phyloP scores from a whole-genome alignment of 2,797 vertebrate species.

The Falco cherrug region DNA sequence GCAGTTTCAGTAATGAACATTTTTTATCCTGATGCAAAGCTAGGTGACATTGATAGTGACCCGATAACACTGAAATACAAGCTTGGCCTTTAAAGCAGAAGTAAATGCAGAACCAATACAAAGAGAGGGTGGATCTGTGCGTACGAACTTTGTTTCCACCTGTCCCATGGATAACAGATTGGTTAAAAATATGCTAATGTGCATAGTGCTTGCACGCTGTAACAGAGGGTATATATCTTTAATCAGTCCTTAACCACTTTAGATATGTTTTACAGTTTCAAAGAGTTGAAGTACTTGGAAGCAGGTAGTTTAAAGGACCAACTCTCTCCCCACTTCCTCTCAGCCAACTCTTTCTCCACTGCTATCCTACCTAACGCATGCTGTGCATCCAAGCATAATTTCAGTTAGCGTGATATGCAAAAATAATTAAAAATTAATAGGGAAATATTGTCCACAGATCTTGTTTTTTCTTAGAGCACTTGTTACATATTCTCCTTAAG shows the following conservation, averaged over 20 bases:
- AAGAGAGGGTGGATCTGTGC: not conserved
- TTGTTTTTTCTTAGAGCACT: not conserved
- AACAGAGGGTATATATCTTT: not conserved
- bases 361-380: not conserved
- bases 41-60: not conserved
- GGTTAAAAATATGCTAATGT: not conserved
- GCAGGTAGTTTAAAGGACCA: not conserved
- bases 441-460: not conserved
- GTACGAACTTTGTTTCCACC: not conserved
- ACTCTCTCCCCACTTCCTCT: not conserved
- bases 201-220: not conserved
- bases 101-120: not conserved
- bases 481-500: not conserved
- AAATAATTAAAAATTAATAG: not conserved
- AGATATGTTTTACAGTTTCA: not conserved
- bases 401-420: not conserved
- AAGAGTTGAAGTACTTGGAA: not conserved
- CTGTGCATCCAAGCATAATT: not conserved
- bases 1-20: constrained; percentile 17
- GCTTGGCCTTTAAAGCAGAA: not conserved
- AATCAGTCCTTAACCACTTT: not conserved
- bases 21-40: not conserved
- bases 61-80: not conserved
- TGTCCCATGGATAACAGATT: not conserved
- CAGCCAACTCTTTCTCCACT: not conserved